Evolutionary conservation across 2,113 vertebrate species (phyloP), one percentile per base, ranked within the genome.

Genomic region (Tapirus terrestris): DNA sequence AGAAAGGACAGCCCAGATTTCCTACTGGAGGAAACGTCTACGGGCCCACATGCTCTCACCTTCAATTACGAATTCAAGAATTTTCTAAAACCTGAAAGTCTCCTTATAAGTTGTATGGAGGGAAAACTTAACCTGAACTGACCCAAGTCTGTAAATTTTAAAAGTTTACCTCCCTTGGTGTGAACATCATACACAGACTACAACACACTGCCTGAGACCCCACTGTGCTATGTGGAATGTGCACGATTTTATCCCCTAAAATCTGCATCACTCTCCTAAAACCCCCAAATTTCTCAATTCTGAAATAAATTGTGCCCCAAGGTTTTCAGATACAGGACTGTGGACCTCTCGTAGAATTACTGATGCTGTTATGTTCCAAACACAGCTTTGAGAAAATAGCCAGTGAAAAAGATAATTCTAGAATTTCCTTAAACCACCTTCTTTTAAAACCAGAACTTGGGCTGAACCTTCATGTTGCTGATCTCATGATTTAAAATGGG

Each of bases 141-240:
- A 13, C 53, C 31, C n/a, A 33, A 1, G 20, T 5, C 4, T 56
- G 58, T 8, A 65, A 1, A 39, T 43, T 12, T 80, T 17, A 23
- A 85, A 56, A 29, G 2, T 29, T 1, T 2, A 10, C 9, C 60
- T n/a, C 43, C 17, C 25, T 51, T 1, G 17, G n/a, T 33, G 4
- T 36, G 23, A 81, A 9, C 6, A 16, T 31, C 53, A 16, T 3
- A 9, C 2, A 16, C 43, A 68, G 43, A 17, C 25, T 10, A 12
- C 1, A 6, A 8, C 0, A 25, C 1, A 51, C 31, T 16, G 56
- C 82, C 17, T 1, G 2, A 48, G 33, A 65, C 12, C 67, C 2
- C 11, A 1, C 8, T 6, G 33, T 3, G 10, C 51, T 10, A 4
- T n/a, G 12, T 39, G 51, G 43, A 4, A 43, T 0, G 0, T 11